Percentiles rank a stretch among this genome's conserved stretches.
Evolutionary conservation across 2,113 vertebrate species (phyloP).

Genomic region (Etia nguti): DNA sequence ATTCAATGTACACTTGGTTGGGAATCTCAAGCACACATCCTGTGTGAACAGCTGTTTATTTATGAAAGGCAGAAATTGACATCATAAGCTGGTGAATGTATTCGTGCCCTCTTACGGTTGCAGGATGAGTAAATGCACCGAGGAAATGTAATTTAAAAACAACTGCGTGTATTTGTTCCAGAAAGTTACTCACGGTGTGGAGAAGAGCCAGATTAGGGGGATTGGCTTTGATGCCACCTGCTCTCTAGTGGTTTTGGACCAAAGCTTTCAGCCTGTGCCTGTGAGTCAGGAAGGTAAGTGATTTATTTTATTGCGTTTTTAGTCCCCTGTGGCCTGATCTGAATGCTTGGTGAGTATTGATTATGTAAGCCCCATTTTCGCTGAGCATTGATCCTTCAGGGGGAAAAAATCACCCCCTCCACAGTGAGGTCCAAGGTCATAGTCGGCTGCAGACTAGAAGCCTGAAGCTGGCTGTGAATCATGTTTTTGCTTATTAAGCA

Average conservation of each 20-base stretch:
- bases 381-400: neutral
- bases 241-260: slow-evolving; percentile 90
- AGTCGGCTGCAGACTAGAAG: neutral
- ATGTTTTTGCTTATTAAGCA: neutral
- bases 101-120: neutral
- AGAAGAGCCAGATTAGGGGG: slow-evolving; percentile 76
- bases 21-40: neutral
- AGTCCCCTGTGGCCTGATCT: neutral
- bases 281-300: slow-evolving; percentile 82
- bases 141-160: neutral
- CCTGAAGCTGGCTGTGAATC: neutral
- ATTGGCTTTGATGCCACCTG: slow-evolving; percentile 94
- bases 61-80: neutral
- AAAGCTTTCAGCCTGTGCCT: slow-evolving; percentile 79
- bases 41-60: neutral
- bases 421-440: slow-evolving; percentile 20
- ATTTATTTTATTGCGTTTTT: neutral
- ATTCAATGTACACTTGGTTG: neutral
- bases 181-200: slow-evolving; percentile 75
- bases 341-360: neutral
- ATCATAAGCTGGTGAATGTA: neutral
- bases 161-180: slow-evolving; percentile 44
- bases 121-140: neutral
- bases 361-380: neutral
- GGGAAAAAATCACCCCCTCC: neutral